phyloP scores from a whole-genome alignment of 2,888 invertebrate species.

The Heliconius sara region DNA sequence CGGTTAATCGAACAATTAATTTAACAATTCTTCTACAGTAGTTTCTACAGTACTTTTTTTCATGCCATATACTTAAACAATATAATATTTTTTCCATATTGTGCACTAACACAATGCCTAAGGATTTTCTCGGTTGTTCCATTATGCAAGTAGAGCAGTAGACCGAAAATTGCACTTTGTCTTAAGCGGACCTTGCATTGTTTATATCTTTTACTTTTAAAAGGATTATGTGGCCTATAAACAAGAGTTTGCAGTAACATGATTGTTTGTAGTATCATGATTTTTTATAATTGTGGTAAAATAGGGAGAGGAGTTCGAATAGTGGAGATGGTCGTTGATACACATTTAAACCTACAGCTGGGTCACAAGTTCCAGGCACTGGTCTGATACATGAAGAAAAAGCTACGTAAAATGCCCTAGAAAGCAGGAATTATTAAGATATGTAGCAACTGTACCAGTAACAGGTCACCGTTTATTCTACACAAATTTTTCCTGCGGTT shows the following conservation, averaged over 20 bases:
- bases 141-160: slow-evolving; percentile 2
- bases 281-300: background rate
- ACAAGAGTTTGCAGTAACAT: background rate
- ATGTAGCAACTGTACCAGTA: background rate
- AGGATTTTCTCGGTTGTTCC: slow-evolving; percentile 19
- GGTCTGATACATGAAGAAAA: background rate
- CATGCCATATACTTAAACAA: slow-evolving; percentile 5
- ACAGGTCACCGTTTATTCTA: background rate
- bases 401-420: background rate
- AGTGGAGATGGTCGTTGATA: background rate
- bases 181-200: background rate
- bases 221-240: background rate
- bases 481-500: background rate
- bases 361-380: background rate
- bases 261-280: too few species aligned
- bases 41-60: background rate
- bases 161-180: slow-evolving; percentile 18
- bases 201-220: slow-evolving; percentile 4
- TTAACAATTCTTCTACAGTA: too few species aligned
- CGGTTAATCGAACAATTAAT: background rate
- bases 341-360: background rate
- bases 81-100: slow-evolving; percentile 10
- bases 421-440: background rate
- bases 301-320: background rate
- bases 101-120: slow-evolving; percentile 9